phyloP scores from a whole-genome alignment of 2,888 invertebrate species.

The Cacoxenus indagator region DNA sequence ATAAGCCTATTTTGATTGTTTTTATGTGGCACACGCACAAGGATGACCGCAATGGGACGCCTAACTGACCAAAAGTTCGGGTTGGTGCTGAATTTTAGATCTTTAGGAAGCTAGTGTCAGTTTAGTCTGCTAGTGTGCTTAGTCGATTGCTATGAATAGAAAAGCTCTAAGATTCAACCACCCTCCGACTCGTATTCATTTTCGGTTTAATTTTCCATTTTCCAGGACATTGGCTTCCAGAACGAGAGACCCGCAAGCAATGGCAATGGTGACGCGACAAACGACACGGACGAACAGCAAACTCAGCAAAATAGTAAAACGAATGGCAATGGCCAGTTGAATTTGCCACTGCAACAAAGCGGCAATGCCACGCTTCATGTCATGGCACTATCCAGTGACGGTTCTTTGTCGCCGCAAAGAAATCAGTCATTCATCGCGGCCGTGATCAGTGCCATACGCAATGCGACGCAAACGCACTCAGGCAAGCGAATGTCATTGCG shows the following conservation, averaged over 20 bases:
- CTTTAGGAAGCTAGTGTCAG: not conserved
- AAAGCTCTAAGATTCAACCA: not conserved
- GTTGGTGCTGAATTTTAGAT: slow-evolving; percentile 5
- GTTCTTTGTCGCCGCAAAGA: slow-evolving; percentile 75
- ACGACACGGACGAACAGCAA: slow-evolving; percentile 72
- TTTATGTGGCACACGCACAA: slow-evolving; percentile 4
- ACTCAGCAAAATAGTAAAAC: slow-evolving; percentile 16
- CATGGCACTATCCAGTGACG: slow-evolving; percentile 61
- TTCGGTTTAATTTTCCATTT: not conserved
- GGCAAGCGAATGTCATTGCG: slow-evolving; percentile 67
- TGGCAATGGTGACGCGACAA: slow-evolving; percentile 81
- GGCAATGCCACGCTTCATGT: slow-evolving; percentile 43
- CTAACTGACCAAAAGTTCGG: slow-evolving; percentile 6
- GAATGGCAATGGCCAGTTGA: slow-evolving; percentile 47
- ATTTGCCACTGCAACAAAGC: slow-evolving; percentile 47
- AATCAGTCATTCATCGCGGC: slow-evolving; percentile 80
- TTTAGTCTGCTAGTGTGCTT: not conserved
- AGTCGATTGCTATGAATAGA: not conserved
- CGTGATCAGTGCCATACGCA: slow-evolving; percentile 79
- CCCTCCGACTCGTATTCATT: not conserved
- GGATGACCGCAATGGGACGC: slow-evolving; percentile 13
- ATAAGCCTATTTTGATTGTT: slow-evolving; percentile 2
- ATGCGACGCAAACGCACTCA: slow-evolving; percentile 71
- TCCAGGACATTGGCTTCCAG: slow-evolving; percentile 81
- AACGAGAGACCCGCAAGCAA: slow-evolving; percentile 81